phyloP scores from a whole-genome alignment of 2,888 invertebrate genomes.

The Eilema caniola region DNA sequence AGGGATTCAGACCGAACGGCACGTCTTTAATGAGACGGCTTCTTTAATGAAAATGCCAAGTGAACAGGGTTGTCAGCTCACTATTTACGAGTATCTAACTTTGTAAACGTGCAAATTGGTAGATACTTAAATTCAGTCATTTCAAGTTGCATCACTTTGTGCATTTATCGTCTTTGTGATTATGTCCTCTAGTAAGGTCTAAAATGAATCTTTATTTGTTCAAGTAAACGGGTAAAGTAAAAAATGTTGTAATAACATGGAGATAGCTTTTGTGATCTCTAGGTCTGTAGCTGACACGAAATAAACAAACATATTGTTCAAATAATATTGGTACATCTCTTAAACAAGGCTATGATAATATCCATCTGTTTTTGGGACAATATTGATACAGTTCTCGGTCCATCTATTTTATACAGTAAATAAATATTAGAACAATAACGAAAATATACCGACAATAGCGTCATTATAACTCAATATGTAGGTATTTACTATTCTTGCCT shows the following conservation, averaged over 20 bases:
- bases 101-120: constrained; percentile 47
- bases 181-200: constrained; percentile 15
- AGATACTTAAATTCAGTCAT: constrained; percentile 34
- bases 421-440: constrained; percentile 20
- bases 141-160: constrained; percentile 24
- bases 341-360: constrained; percentile 28
- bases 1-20: constrained; percentile 69
- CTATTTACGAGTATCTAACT: constrained; percentile 51
- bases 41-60: constrained; percentile 83
- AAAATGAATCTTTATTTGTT: background rate
- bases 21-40: constrained; percentile 83
- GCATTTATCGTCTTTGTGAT: constrained; percentile 25
- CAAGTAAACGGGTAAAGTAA: background rate
- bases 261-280: constrained; percentile 21
- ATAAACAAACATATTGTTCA: constrained; percentile 24
- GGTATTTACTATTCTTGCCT: background rate
- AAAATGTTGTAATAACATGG: background rate
- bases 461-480: background rate
- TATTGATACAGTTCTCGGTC: constrained; percentile 35
- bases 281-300: constrained; percentile 21
- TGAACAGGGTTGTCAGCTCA: constrained; percentile 63
- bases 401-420: constrained; percentile 33
- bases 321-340: constrained; percentile 32
- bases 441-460: constrained; percentile 6
- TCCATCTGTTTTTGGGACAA: constrained; percentile 20